Conservation (phyloP, 2,113 vertebrate species). For the Genyomyrus donnyi region DNA sequence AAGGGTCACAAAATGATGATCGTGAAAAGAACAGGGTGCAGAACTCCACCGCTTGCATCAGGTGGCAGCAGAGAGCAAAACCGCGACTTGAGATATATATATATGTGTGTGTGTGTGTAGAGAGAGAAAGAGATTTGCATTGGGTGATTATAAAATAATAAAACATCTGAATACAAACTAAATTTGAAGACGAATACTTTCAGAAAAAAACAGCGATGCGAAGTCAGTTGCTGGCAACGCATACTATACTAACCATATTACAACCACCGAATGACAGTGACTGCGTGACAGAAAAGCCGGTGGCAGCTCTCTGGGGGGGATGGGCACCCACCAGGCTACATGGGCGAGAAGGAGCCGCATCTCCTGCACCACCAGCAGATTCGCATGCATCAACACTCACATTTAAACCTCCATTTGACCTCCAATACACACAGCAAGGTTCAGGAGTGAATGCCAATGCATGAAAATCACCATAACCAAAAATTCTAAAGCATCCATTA, state of each 20-base stretch:
- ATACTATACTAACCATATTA: neutral
- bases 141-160: too few relatives aligned
- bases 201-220: neutral
- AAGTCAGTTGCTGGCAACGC: neutral
- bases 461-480: neutral
- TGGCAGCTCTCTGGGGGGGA: neutral
- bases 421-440: neutral
- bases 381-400: neutral
- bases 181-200: neutral
- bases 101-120: conserved; percentile 8
- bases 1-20: neutral
- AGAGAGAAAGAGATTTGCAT: too few relatives aligned
- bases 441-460: neutral
- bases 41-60: conserved; percentile 24
- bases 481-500: neutral
- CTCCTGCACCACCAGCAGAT: neutral
- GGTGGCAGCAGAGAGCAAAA: conserved; percentile 48
- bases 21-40: conserved; percentile 25
- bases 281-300: neutral
- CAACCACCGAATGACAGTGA: neutral
- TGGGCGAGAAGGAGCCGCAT: neutral
- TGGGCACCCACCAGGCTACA: neutral
- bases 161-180: neutral
- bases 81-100: conserved; percentile 44
- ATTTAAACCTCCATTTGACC: neutral